These are phyloP conservation scores for Elegia similella DNA, from an alignment of 2,888 invertebrate genomes.

Conservation along the genomic window DNA sequence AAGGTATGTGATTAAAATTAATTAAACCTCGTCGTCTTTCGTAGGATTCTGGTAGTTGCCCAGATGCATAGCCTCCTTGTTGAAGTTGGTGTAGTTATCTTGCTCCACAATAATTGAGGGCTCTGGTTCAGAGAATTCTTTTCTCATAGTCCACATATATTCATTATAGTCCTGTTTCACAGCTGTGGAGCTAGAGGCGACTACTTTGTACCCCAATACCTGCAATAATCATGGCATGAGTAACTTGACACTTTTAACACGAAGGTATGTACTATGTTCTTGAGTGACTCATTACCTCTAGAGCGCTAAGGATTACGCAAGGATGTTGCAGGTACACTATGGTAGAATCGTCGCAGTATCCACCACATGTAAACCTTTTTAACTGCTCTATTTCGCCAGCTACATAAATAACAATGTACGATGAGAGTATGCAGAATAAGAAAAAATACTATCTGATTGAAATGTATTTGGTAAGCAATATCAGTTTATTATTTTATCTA, in stretches of 20 bases:
- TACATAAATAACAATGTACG: slow-evolving; percentile 44
- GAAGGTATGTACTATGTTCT: neutral
- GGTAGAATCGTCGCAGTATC: slow-evolving; percentile 91
- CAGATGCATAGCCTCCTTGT: slow-evolving; percentile 80
- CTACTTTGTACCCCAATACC: slow-evolving; percentile 93
- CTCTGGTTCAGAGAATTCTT: slow-evolving; percentile 92
- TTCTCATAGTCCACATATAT: slow-evolving; percentile 97
- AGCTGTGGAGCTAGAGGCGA: slow-evolving; percentile 92
- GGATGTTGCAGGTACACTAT: slow-evolving; percentile 94
- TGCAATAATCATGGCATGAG: slow-evolving; percentile 42
- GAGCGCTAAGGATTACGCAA: slow-evolving; percentile 91
- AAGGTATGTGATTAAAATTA: slow-evolving; percentile 28
- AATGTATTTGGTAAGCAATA: too few species aligned
- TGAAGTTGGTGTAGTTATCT: slow-evolving; percentile 83
- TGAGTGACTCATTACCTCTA: slow-evolving; percentile 80
- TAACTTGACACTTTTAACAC: slow-evolving; percentile 15
- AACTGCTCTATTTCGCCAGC: slow-evolving; percentile 91
- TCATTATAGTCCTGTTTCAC: slow-evolving; percentile 94
- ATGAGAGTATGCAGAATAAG: too few species aligned
- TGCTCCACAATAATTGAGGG: slow-evolving; percentile 84
- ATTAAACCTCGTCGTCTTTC: slow-evolving; percentile 74
- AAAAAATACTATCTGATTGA: too few species aligned
- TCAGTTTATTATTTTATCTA: slow-evolving; percentile 14
- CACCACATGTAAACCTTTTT: slow-evolving; percentile 91
- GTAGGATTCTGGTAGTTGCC: slow-evolving; percentile 63